Evolutionary conservation across 1,140 invertebrate genomes (phyloP), one percentile per base, ranked within the genome.

Genomic region (Spodoptera frugiperda): DNA sequence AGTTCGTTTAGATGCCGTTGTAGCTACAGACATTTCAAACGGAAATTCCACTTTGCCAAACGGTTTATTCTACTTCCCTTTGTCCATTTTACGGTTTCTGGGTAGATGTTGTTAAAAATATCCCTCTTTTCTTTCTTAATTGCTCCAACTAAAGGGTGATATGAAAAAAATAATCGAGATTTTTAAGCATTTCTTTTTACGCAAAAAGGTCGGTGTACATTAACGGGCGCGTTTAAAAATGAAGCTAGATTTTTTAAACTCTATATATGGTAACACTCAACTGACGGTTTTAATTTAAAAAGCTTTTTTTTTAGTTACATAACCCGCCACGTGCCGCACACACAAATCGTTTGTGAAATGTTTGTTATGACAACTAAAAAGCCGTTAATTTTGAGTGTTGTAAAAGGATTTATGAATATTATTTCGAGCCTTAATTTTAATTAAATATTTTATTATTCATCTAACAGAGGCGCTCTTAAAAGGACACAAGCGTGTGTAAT

Each of bases 1-100:
- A 79, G 80, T 77, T 76, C 61, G 70, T 67, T 79, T 74, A 81
- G 78, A 78, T 78, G 63, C 63, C 70, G 65, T 78, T 72, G 71
- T 78, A 63, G 55, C 55, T 79, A 76, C 73, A 79, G 67, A 82
- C 70, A 67, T 68, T 75, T 63, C 15, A 63, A 59, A 67, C 53
- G 70, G 70, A 54, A 78, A 76, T 76, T 78, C 79, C 48, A 55
- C 54, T 78, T 70, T 54, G 76, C 30, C 39, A 72, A 79, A 79
- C 67, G 48, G 74, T 79, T 79, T 76, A 49, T 72, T 65, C 71
- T 57, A 51, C 21, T 72, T 79, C 44, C 25, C 67, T 71, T 79
- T 76, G 78, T 79, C 67, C 78, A 51, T 78, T 75, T 63, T 53
- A 70, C 53, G 39, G 33, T 68, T 65, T 68, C 55, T 68, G 51